Evolutionary conservation across 2,888 invertebrate genomes (phyloP).

Genomic region (Drosophila trichaetosa): DNA sequence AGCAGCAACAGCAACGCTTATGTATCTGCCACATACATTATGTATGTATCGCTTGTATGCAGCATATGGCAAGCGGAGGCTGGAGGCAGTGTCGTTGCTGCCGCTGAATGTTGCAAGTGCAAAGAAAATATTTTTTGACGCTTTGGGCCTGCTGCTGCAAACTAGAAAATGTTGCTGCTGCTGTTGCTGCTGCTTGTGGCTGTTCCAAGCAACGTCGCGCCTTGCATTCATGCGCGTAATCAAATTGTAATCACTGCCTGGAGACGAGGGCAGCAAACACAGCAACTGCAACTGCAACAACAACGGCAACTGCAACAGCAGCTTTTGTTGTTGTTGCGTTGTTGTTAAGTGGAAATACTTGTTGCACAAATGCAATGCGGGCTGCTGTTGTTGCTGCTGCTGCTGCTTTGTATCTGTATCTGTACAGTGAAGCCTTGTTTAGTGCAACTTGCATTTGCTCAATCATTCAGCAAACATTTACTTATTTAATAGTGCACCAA

Average conservation of each 20-base stretch:
- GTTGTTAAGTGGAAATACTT: constrained; percentile 82
- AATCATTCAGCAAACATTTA: background rate
- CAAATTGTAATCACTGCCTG: constrained; percentile 81
- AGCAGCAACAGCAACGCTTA: constrained; percentile 52
- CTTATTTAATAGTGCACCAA: background rate
- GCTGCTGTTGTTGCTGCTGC: constrained; percentile 45
- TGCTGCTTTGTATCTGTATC: constrained; percentile 53
- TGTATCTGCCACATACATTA: constrained; percentile 78
- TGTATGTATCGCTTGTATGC: constrained; percentile 50
- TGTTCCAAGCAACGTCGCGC: constrained; percentile 50
- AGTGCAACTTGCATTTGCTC: constrained; percentile 11
- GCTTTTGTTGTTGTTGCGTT: constrained; percentile 59
- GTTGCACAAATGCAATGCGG: constrained; percentile 82
- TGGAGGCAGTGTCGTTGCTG: constrained; percentile 23
- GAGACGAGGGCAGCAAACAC: constrained; percentile 60
- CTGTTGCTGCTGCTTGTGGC: constrained; percentile 29
- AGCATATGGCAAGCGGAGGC: constrained; percentile 22
- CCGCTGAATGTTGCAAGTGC: constrained; percentile 67
- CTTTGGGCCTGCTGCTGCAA: constrained; percentile 59
- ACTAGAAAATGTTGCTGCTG: constrained; percentile 69
- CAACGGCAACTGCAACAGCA: constrained; percentile 36
- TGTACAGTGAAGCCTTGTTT: constrained; percentile 59
- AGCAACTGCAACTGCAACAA: constrained; percentile 19
- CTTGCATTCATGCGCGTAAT: constrained; percentile 82
- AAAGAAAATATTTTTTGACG: constrained; percentile 82